Percentiles rank a stretch among this genome's conserved stretches.
These are phyloP conservation scores for Opisthocomus hoazin DNA, from an alignment of 2,113 vertebrate species.

Conservation along the genomic window DNA sequence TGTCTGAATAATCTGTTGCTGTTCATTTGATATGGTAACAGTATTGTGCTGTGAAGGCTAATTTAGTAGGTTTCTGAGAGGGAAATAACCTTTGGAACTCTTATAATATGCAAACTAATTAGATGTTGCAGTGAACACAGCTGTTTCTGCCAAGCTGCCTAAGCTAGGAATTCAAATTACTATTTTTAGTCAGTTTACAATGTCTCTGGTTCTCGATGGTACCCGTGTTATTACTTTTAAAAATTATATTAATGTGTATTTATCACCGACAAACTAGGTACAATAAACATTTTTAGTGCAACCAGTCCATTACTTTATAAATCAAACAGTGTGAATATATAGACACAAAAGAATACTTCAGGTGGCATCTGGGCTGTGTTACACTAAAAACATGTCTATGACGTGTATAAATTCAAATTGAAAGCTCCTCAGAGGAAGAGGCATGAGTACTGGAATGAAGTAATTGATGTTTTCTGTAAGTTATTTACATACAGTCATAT, in stretches of 20 bases:
- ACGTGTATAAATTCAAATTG: neutral
- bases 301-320: neutral
- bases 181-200: slow-evolving; percentile 30
- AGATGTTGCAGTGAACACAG: slow-evolving; percentile 24
- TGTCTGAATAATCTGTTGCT: neutral
- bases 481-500: neutral
- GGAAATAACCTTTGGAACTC: slow-evolving; percentile 24
- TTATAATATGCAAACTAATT: slow-evolving; percentile 27
- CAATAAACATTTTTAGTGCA: neutral
- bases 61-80: slow-evolving; percentile 8
- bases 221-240: neutral
- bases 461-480: neutral
- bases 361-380: neutral
- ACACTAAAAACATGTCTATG: neutral
- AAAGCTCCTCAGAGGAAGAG: neutral
- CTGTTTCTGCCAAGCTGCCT: slow-evolving; percentile 41
- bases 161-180: slow-evolving; percentile 48
- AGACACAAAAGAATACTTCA: neutral
- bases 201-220: neutral
- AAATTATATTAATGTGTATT: neutral
- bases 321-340: neutral
- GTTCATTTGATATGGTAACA: neutral
- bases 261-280: neutral
- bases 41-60: neutral
- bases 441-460: neutral